phyloP scores from a whole-genome alignment of 92 coral and sea anemone species.

The Porites rus region DNA sequence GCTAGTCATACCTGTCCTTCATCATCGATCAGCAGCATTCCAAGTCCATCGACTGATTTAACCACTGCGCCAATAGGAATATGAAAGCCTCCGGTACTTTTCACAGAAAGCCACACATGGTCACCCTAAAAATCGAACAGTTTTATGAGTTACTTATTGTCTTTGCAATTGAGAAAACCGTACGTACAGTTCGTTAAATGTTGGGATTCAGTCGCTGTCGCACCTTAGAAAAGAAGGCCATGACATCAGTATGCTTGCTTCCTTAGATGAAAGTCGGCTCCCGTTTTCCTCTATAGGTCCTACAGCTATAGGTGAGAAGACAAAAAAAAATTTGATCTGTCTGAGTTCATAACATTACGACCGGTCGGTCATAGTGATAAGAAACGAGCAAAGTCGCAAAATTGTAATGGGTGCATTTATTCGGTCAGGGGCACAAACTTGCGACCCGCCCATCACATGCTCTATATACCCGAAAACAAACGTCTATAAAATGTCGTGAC shows the following conservation, averaged over 20 bases:
- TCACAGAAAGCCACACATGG: slow-evolving; percentile 86
- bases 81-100: slow-evolving; percentile 61
- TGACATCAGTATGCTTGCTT: not conserved
- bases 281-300: too few species aligned
- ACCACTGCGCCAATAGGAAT: slow-evolving; percentile 93
- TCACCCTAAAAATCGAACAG: slow-evolving; percentile 74
- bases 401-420: too few species aligned
- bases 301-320: not conserved
- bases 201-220: not conserved
- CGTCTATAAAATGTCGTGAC: too few species aligned
- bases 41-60: slow-evolving; percentile 78
- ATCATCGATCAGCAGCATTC: slow-evolving; percentile 82
- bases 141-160: not conserved
- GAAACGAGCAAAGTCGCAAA: too few species aligned
- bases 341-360: too few species aligned
- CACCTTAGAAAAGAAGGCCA: slow-evolving; percentile 50
- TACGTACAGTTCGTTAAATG: too few species aligned
- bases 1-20: slow-evolving; percentile 78
- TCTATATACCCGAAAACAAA: too few species aligned
- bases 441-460: too few species aligned
- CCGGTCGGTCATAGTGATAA: too few species aligned
- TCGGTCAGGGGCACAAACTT: too few species aligned
- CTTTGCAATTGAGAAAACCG: not conserved
- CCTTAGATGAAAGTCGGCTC: not conserved
- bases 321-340: not conserved